These are phyloP conservation scores for Platalea minor DNA, from an alignment of 2,797 vertebrate genomes.

Conservation along the genomic window DNA sequence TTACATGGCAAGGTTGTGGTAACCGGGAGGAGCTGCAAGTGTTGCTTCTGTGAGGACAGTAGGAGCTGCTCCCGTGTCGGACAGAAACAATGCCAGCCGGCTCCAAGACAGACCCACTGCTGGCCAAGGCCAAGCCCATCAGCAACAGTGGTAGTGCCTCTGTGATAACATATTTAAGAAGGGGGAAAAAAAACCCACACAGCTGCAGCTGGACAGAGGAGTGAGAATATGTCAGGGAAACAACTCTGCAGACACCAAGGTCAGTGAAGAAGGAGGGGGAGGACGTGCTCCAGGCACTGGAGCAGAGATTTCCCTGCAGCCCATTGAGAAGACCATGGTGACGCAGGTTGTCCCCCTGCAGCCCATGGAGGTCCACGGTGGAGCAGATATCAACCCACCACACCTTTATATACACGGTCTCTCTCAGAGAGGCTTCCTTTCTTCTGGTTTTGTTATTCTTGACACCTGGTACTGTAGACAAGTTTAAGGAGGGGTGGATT, in stretches of 20 bases:
- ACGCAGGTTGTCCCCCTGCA: not conserved
- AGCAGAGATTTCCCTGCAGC: not conserved
- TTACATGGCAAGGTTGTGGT: not conserved
- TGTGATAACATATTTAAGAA: not conserved
- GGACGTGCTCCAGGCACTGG: accelerated
- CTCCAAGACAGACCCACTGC: accelerated
- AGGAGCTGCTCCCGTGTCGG: not conserved
- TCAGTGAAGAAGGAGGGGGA: not conserved
- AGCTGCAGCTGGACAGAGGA: not conserved
- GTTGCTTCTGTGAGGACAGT: not conserved
- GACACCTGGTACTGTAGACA: not conserved
- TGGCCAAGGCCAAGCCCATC: not conserved
- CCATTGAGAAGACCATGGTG: accelerated
- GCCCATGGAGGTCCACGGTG: not conserved
- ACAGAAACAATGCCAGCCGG: not conserved
- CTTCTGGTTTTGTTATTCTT: not conserved
- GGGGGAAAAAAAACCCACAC: not conserved
- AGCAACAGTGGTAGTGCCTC: not conserved
- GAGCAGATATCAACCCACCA: not conserved
- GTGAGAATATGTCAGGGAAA: not conserved
- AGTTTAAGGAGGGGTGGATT: not conserved
- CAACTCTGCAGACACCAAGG: not conserved
- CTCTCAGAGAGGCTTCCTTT: not conserved
- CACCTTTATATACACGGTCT: not conserved
- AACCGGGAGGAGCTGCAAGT: not conserved